Conservation (phyloP, 2,797 vertebrate genomes). For the Girardinus metallicus region DNA sequence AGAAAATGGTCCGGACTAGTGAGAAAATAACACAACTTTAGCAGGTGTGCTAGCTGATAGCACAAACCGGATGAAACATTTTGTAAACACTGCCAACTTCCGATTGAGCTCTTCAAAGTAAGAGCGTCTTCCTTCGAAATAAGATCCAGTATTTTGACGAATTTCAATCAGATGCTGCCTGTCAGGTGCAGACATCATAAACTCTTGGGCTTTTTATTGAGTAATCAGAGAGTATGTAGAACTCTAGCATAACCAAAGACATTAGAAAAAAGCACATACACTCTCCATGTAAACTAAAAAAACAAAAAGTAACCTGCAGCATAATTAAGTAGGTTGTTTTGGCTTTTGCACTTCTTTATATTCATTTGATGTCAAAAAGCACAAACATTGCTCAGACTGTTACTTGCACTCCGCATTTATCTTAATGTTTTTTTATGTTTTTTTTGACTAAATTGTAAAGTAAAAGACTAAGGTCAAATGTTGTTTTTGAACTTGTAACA, state of each 20-base stretch:
- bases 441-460: background rate
- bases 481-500: background rate
- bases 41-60: background rate
- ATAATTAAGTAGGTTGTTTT: background rate
- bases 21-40: background rate
- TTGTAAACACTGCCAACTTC: slow-evolving; percentile 64
- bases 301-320: background rate
- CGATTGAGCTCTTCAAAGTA: slow-evolving; percentile 33
- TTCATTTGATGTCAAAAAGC: background rate
- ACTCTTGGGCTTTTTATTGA: background rate
- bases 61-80: slow-evolving; percentile 20
- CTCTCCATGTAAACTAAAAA: background rate
- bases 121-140: slow-evolving; percentile 29
- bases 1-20: background rate
- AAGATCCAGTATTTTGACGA: slow-evolving; percentile 7
- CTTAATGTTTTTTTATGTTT: background rate
- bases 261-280: background rate
- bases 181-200: background rate
- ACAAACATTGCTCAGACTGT: background rate
- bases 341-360: background rate
- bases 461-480: background rate
- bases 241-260: background rate
- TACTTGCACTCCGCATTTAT: background rate
- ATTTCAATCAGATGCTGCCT: background rate
- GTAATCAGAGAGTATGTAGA: background rate